Evolutionary conservation across 2,888 invertebrate species (phyloP).

Genomic region (Habrosyne pyritoides): DNA sequence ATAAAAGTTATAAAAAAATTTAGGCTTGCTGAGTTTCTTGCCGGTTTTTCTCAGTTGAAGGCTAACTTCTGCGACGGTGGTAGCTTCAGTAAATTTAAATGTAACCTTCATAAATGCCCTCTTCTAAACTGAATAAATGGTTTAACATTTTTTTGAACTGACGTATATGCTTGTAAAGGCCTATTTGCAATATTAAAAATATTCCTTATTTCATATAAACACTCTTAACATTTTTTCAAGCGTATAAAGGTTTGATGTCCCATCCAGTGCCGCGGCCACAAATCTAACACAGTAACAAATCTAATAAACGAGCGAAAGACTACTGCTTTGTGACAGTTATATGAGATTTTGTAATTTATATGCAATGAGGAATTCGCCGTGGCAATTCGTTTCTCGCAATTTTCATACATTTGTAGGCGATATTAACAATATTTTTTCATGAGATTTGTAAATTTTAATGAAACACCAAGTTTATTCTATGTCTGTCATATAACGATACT

Average conservation of each 20-base stretch:
- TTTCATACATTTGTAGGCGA: background rate
- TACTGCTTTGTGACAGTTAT: background rate
- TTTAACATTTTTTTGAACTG: too few species aligned
- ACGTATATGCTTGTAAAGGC: too few species aligned
- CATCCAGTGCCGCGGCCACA: background rate
- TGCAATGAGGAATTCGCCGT: background rate
- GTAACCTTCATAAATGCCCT: too few species aligned
- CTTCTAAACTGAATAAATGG: too few species aligned
- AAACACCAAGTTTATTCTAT: too few species aligned
- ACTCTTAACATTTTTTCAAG: background rate
- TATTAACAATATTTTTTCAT: background rate
- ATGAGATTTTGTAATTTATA: constrained; percentile 1
- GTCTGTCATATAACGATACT: too few species aligned
- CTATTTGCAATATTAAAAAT: background rate
- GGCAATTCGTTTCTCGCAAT: background rate
- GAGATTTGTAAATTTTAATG: background rate
- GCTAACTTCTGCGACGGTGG: too few species aligned
- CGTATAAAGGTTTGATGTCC: background rate
- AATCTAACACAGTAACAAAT: background rate
- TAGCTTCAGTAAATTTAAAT: too few species aligned
- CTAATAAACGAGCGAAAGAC: background rate
- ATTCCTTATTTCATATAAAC: background rate
- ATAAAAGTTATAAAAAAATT: too few species aligned
- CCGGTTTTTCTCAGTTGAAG: too few species aligned
- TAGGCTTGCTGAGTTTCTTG: too few species aligned